Conservation (phyloP, 2,113 vertebrate genomes). For the Chaenogobius annularis region DNA sequence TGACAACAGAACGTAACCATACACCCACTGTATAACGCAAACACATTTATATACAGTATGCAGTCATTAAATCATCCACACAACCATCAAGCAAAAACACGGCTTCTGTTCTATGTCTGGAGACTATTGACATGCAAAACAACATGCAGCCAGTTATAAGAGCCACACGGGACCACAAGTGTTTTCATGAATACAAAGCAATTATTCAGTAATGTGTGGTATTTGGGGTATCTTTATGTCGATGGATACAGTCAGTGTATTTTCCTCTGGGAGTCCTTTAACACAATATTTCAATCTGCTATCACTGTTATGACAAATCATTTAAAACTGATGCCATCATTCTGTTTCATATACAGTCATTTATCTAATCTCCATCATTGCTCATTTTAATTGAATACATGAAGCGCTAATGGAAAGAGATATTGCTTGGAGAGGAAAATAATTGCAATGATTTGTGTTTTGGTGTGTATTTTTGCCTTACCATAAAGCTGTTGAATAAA, state of each 20-base stretch:
- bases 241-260: neutral
- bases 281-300: conserved; percentile 2
- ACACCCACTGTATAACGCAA: too few relatives aligned
- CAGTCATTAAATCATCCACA: neutral
- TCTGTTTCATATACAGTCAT: neutral
- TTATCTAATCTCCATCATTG: neutral
- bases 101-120: neutral
- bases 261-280: conserved; percentile 7
- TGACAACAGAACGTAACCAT: too few relatives aligned
- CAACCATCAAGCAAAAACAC: neutral
- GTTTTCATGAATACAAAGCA: conserved; percentile 7
- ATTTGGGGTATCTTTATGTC: conserved; percentile 8
- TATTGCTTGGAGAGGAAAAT: neutral
- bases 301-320: conserved; percentile 5
- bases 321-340: conserved; percentile 13
- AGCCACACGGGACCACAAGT: conserved; percentile 1
- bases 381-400: conserved; percentile 20
- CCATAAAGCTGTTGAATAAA: neutral
- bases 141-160: conserved; percentile 11
- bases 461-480: neutral
- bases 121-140: neutral
- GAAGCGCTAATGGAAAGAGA: neutral
- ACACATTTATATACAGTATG: too few relatives aligned
- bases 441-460: neutral
- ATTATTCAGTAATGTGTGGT: neutral